A percentile compares a stretch with the other conserved stretches of the same genome.
These are phyloP conservation scores for Aegotheles bennettii DNA, from an alignment of 2,113 vertebrate genomes.

Conservation along the genomic window DNA sequence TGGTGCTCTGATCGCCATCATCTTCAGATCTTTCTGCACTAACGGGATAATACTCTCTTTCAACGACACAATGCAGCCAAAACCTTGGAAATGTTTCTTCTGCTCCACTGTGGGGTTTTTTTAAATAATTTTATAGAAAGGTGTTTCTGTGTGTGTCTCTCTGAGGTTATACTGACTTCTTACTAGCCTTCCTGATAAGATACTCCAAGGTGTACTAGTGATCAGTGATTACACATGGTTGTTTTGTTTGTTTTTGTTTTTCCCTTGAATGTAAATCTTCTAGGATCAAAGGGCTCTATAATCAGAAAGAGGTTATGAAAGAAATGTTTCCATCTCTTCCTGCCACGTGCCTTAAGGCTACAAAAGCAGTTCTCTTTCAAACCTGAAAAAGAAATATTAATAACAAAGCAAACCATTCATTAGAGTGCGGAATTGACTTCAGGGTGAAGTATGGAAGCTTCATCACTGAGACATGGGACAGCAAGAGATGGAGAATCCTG, in stretches of 20 bases:
- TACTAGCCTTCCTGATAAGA: neutral
- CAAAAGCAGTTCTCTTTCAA: neutral
- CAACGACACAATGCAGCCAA: neutral
- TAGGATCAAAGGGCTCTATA: neutral
- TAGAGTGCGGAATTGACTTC: neutral
- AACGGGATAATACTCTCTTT: neutral
- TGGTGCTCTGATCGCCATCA: neutral
- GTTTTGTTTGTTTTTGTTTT: conserved; percentile 6
- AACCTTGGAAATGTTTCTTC: neutral
- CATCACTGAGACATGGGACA: neutral
- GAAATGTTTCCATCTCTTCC: conserved; percentile 18
- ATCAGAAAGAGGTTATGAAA: neutral
- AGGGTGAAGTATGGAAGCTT: neutral
- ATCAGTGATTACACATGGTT: neutral
- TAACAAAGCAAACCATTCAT: neutral
- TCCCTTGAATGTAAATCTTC: neutral
- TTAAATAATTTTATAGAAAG: neutral
- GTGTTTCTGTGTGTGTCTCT: neutral
- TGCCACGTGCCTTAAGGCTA: neutral
- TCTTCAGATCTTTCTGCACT: neutral
- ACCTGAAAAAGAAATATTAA: neutral
- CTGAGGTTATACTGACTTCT: neutral
- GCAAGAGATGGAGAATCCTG: neutral
- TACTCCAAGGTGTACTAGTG: neutral
- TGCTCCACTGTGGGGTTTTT: neutral